phyloP scores from a whole-genome alignment of 2,113 vertebrate genomes.

The Caranx melampygus region DNA sequence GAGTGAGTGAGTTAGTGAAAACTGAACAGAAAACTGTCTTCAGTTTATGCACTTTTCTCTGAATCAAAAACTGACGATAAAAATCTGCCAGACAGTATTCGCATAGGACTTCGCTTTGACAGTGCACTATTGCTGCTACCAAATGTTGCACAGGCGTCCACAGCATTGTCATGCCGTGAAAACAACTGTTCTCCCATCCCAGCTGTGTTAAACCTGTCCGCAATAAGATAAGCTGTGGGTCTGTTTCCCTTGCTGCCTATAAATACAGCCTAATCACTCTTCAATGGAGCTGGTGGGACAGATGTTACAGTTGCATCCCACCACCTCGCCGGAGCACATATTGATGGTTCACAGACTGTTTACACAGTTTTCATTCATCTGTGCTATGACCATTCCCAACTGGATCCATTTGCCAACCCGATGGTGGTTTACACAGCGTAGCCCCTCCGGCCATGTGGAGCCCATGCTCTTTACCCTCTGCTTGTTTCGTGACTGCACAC shows the following conservation, averaged over 20 bases:
- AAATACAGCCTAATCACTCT: slow-evolving; percentile 66
- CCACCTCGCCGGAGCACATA: slow-evolving; percentile 49
- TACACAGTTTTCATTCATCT: slow-evolving; percentile 78
- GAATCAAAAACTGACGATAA: slow-evolving; percentile 53
- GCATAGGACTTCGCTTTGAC: slow-evolving; percentile 31
- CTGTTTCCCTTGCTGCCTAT: slow-evolving; percentile 64
- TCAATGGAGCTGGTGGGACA: slow-evolving; percentile 47
- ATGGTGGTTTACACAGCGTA: slow-evolving; percentile 60
- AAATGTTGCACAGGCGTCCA: slow-evolving; percentile 24
- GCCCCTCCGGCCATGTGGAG: slow-evolving; percentile 76
- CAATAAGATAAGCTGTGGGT: slow-evolving; percentile 56
- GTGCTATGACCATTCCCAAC: slow-evolving; percentile 73
- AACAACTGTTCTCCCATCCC: slow-evolving; percentile 59
- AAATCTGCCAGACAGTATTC: slow-evolving; percentile 58
- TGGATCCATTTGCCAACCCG: slow-evolving; percentile 59
- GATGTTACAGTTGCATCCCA: slow-evolving; percentile 72
- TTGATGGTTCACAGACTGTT: slow-evolving; percentile 76
- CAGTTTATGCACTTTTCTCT: slow-evolving; percentile 68
- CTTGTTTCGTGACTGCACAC: slow-evolving; percentile 71
- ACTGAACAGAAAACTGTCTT: slow-evolving; percentile 62
- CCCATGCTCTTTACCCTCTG: slow-evolving; percentile 67
- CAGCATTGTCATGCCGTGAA: slow-evolving; percentile 37
- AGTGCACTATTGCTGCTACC: slow-evolving; percentile 38
- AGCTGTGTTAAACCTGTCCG: slow-evolving; percentile 63
- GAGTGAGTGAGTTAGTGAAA: slow-evolving; percentile 44